phyloP scores from a whole-genome alignment of 2,113 vertebrate genomes.

The Elachura formosa region DNA sequence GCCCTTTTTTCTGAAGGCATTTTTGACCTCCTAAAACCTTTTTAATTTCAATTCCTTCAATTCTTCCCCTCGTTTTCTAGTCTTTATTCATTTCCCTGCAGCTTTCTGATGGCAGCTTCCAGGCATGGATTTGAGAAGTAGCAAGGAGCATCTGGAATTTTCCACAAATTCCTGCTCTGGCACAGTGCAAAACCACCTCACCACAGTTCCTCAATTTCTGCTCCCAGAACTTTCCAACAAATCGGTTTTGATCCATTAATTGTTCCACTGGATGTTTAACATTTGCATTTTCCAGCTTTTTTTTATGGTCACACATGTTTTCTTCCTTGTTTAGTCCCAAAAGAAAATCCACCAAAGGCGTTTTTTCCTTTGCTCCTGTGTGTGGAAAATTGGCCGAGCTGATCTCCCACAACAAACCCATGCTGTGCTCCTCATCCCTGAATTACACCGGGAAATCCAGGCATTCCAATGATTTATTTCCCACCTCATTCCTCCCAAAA shows the following conservation, averaged over 20 bases:
- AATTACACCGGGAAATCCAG: accelerated
- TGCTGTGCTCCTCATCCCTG: accelerated
- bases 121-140: background rate
- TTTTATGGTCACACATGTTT: accelerated
- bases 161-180: background rate
- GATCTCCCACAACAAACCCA: background rate
- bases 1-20: no score
- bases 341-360: background rate
- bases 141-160: background rate
- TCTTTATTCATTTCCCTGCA: background rate
- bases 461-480: background rate
- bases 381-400: background rate
- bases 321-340: background rate
- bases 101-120: background rate
- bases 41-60: background rate
- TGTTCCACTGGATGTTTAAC: background rate
- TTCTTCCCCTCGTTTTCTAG: background rate
- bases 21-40: accelerated
- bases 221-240: background rate
- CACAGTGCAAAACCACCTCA: background rate
- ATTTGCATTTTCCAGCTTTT: background rate
- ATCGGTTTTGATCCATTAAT: background rate
- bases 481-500: accelerated
- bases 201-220: background rate
- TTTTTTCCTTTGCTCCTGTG: background rate